Evolutionary conservation across 2,888 invertebrate species (phyloP).

Genomic region (Protophormia terraenovae): DNA sequence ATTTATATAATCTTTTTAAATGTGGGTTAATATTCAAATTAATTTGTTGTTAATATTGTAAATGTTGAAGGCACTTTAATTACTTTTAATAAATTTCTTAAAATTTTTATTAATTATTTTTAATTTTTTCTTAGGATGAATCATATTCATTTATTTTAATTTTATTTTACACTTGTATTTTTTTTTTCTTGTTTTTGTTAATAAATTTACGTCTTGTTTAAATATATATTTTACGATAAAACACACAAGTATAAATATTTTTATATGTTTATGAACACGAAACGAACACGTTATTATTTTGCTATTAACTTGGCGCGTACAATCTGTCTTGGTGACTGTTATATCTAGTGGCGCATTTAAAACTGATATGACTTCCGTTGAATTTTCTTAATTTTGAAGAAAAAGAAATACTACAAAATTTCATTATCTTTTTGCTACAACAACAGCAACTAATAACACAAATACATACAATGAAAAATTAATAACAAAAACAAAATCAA

Average conservation of each 20-base stretch:
- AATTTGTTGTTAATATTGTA: not conserved
- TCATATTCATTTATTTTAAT: slow-evolving; percentile 37
- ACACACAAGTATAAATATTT: not conserved
- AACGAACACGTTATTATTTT: slow-evolving; percentile 38
- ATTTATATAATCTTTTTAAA: not conserved
- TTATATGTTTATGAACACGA: slow-evolving; percentile 14
- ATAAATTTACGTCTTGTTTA: not conserved
- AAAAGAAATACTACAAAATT: slow-evolving; percentile 43
- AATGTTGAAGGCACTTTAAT: slow-evolving; percentile 28
- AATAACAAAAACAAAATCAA: slow-evolving; percentile 2
- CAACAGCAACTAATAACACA: slow-evolving; percentile 50
- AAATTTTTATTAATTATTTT: slow-evolving; percentile 51
- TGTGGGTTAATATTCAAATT: slow-evolving; percentile 15
- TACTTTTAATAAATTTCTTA: slow-evolving; percentile 56
- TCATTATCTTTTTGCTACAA: slow-evolving; percentile 57
- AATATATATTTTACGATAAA: not conserved
- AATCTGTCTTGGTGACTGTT: slow-evolving; percentile 38
- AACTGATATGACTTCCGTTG: slow-evolving; percentile 59
- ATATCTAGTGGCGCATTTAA: slow-evolving; percentile 58
- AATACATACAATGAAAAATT: slow-evolving; percentile 50
- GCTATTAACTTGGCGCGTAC: slow-evolving; percentile 37
- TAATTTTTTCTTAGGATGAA: slow-evolving; percentile 56
- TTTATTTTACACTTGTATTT: not conserved
- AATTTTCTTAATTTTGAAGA: slow-evolving; percentile 59
- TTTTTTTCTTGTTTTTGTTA: slow-evolving; percentile 16